A percentile compares a stretch with the other conserved stretches of the same genome.
Evolutionary conservation across 2,888 invertebrate species (phyloP).

Genomic region (Ennomos erosarius): DNA sequence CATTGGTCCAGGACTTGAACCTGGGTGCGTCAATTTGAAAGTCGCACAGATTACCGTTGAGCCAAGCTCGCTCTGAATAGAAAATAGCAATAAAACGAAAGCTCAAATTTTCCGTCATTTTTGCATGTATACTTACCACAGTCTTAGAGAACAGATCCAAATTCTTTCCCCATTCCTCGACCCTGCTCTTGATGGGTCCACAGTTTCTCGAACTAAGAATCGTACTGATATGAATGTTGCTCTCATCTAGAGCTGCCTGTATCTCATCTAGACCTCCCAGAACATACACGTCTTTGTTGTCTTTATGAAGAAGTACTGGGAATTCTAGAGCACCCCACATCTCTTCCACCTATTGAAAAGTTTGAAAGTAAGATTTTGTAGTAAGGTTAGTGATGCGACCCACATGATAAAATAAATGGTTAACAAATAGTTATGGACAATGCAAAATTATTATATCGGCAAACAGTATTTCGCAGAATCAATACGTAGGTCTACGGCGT

Average conservation of each 20-base stretch:
- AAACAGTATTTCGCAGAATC: too few species aligned
- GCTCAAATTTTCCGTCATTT: neutral
- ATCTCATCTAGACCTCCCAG: conserved; percentile 94
- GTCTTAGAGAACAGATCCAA: conserved; percentile 92
- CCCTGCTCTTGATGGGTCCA: conserved; percentile 92
- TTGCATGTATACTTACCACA: conserved; percentile 84
- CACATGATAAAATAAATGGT: too few species aligned
- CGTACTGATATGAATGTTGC: conserved; percentile 93
- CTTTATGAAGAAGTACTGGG: conserved; percentile 91
- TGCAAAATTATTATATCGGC: too few species aligned
- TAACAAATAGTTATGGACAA: too few species aligned
- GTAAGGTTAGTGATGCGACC: too few species aligned
- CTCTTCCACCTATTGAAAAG: conserved; percentile 88
- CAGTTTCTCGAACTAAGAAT: conserved; percentile 95
- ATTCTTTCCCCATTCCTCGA: conserved; percentile 92
- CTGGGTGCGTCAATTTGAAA: too few species aligned
- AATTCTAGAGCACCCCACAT: conserved; percentile 93
- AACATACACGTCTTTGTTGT: conserved; percentile 93
- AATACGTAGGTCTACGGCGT: neutral
- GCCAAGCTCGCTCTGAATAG: too few species aligned
- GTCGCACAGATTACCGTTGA: too few species aligned
- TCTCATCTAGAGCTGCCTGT: conserved; percentile 92
- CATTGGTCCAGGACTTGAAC: too few species aligned
- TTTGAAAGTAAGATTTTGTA: neutral
- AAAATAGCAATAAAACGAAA: too few species aligned